These are phyloP conservation scores for Marmota monax DNA, from an alignment of 2,113 vertebrate genomes.

Conservation along the genomic window DNA sequence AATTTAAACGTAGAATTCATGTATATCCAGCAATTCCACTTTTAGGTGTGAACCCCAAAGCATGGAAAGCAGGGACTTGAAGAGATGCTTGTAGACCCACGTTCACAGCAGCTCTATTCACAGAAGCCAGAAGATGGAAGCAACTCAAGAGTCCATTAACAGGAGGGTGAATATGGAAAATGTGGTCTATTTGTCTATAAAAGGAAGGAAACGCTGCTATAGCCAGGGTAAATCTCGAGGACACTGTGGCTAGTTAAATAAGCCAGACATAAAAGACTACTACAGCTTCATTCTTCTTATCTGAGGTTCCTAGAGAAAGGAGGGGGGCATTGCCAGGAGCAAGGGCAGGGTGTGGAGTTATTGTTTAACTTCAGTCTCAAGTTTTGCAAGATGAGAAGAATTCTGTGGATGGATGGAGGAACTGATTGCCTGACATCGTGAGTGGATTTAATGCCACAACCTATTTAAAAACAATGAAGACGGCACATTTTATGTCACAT, in stretches of 20 bases:
- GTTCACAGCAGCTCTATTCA: neutral
- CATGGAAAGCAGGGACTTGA: neutral
- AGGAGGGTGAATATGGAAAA: neutral
- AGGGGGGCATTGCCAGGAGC: neutral
- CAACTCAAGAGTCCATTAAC: neutral
- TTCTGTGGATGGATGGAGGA: neutral
- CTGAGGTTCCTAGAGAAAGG: neutral
- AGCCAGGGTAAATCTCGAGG: neutral
- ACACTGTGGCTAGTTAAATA: neutral
- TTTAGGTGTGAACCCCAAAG: neutral
- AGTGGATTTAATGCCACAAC: neutral
- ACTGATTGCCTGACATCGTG: accelerated
- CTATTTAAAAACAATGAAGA: neutral
- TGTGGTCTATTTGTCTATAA: neutral
- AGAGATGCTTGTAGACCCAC: neutral
- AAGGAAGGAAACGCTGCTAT: neutral
- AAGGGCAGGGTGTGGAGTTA: neutral
- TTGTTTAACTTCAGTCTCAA: neutral
- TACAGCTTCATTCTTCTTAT: neutral
- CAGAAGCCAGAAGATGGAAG: neutral
- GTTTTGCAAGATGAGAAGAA: neutral
- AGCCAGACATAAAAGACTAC: neutral
- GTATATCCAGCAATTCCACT: neutral
- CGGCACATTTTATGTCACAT: neutral
- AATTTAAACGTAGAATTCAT: neutral